These are phyloP conservation scores for Oophaga pumilio DNA, from an alignment of 2,113 vertebrate species.

Conservation along the genomic window DNA sequence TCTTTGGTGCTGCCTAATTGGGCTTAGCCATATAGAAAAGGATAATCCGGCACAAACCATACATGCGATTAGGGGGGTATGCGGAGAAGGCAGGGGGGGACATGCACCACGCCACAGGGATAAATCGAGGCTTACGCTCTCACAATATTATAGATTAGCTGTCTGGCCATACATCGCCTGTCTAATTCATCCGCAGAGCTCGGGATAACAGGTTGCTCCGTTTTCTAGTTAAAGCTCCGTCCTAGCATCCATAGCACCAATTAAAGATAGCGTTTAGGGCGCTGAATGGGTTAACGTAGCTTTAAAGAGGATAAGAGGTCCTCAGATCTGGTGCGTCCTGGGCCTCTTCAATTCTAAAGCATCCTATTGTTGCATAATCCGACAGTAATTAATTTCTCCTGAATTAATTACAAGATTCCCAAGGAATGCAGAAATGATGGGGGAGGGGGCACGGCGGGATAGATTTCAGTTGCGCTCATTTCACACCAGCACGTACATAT, in stretches of 20 bases:
- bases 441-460: not conserved
- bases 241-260: not conserved
- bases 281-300: conserved; percentile 43
- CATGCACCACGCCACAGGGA: conserved; percentile 22
- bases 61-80: conserved; percentile 40
- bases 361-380: conserved; percentile 68
- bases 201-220: not conserved
- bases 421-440: conserved; percentile 42
- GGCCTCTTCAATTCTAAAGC: conserved; percentile 57
- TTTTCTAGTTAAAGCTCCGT: not conserved
- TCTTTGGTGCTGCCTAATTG: conserved; percentile 42
- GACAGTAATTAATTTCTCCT: conserved; percentile 82
- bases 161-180: not conserved
- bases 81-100: not conserved
- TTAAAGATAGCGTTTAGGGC: not conserved
- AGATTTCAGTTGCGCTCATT: conserved; percentile 44
- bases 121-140: not conserved
- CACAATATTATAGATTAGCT: not conserved
- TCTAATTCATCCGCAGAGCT: not conserved
- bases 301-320: conserved; percentile 25
- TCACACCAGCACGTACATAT: conserved; percentile 3
- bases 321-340: conserved; percentile 31
- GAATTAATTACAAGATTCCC: conserved; percentile 81
- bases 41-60: conserved; percentile 30
- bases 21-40: conserved; percentile 29